Base-by-base conservation (phyloP, 1,140 invertebrate genomes). In the Caerostris darwini region DNA sequence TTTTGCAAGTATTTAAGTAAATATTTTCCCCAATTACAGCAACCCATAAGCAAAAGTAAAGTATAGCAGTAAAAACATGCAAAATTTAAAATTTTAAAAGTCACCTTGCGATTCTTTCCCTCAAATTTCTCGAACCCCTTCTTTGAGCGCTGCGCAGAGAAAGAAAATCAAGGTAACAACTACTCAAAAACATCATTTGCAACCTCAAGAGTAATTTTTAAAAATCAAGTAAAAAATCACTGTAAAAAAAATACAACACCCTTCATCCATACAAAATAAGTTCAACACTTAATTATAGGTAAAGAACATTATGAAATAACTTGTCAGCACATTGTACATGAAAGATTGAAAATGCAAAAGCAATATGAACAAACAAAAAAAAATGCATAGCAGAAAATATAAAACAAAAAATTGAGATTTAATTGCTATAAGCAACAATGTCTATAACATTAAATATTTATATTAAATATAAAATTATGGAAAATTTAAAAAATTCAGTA, bases 61-160 rank as follows among this genome's bases (percentile, higher is more conserved):
- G 10, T 17, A 81, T 56, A 67, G 34, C 17, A 50, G 61, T 7
- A 83, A 67, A 83, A 90, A 69, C 8, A 94, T 94, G 93, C 87
- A 94, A 90, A 90, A 59, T 71, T 94, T 56, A 90, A 94, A 90
- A 89, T 69, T 82, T 34, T 67, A 64, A 94, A 83, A 94, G 86
- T 94, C 93, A 94, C 93, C 93, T 94, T 94, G 61, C 88, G 93
- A 85, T 94, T 85, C 88, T 94, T 94, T 83, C 93, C 93, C 93
- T 94, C 93, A 94, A 94, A 90, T 94, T 94, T 94, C 81, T 94
- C 93, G 77, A 83, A 90, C 87, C 83, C 83, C 83, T 94, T 94
- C 93, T 94, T 94, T 90, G 93, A 94, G 69, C 93, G 86, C 93
- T 94, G 88, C 54, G 88, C 93, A 94, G 88, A 94, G 87, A 94